phyloP scores from a whole-genome alignment of 2,113 vertebrate species.

The Psophia crepitans region DNA sequence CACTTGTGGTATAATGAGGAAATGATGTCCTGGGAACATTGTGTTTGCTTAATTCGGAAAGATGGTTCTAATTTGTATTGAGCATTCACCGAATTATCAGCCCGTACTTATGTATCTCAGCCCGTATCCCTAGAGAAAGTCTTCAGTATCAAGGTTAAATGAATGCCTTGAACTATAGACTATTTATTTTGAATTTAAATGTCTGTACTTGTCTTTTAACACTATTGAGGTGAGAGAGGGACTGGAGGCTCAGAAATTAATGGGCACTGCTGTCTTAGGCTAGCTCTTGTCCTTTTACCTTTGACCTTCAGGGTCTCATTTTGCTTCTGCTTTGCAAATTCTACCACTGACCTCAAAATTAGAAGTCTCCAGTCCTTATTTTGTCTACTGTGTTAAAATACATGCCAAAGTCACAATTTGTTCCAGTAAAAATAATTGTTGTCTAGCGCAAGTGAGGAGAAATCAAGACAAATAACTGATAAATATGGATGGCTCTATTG shows the following conservation, averaged over 20 bases:
- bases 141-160: not conserved
- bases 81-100: not conserved
- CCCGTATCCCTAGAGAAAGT: not conserved
- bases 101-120: not conserved
- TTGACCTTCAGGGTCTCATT: not conserved
- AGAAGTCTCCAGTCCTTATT: not conserved
- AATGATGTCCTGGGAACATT: not conserved
- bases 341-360: not conserved
- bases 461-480: not conserved
- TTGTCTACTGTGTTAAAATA: slow-evolving; percentile 23
- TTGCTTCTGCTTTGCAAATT: not conserved
- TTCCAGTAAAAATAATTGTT: not conserved
- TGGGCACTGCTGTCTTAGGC: not conserved
- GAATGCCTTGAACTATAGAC: not conserved
- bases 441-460: not conserved
- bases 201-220: not conserved
- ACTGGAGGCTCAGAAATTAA: not conserved
- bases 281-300: not conserved
- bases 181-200: slow-evolving; percentile 17
- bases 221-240: not conserved
- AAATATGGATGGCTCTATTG: not conserved
- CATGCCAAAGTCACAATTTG: not conserved
- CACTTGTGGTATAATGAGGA: not conserved
- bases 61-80: not conserved
- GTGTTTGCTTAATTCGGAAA: not conserved